phyloP scores from a whole-genome alignment of 2,888 invertebrate species.

The Cylindroiulus punctatus region DNA sequence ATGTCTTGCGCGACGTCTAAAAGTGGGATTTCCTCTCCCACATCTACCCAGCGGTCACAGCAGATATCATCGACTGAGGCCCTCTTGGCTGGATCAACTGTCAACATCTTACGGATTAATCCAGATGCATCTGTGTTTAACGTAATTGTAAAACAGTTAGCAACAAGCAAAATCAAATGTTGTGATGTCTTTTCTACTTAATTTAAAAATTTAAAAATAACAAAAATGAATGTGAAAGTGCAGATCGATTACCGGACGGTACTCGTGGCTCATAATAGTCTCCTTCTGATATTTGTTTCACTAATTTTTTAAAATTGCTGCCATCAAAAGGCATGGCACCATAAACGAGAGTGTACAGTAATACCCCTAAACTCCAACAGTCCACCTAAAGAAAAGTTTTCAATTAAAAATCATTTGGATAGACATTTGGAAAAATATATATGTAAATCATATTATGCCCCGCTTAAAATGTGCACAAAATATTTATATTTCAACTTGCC shows the following conservation, averaged over 20 bases:
- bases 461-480: too few species aligned
- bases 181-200: background rate
- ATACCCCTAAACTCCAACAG: slow-evolving; percentile 90
- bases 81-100: slow-evolving; percentile 87
- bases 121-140: slow-evolving; percentile 86
- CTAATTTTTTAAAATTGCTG: slow-evolving; percentile 95
- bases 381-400: slow-evolving; percentile 66
- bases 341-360: slow-evolving; percentile 97
- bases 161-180: background rate
- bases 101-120: slow-evolving; percentile 92
- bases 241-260: slow-evolving; percentile 87
- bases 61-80: slow-evolving; percentile 95
- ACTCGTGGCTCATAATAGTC: slow-evolving; percentile 97
- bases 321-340: slow-evolving; percentile 99
- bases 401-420: too few species aligned
- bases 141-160: background rate
- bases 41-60: slow-evolving; percentile 97
- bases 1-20: slow-evolving; percentile 86
- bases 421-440: too few species aligned
- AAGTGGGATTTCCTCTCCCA: slow-evolving; percentile 82
- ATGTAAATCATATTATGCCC: too few species aligned
- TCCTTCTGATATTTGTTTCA: slow-evolving; percentile 95
- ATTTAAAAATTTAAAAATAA: background rate
- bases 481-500: too few species aligned
- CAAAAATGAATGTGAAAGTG: background rate